Percentiles rank a stretch among this genome's conserved stretches.
Evolutionary conservation across 2,888 invertebrate species (phyloP).

Genomic region (Flabesymbios commensalis): DNA sequence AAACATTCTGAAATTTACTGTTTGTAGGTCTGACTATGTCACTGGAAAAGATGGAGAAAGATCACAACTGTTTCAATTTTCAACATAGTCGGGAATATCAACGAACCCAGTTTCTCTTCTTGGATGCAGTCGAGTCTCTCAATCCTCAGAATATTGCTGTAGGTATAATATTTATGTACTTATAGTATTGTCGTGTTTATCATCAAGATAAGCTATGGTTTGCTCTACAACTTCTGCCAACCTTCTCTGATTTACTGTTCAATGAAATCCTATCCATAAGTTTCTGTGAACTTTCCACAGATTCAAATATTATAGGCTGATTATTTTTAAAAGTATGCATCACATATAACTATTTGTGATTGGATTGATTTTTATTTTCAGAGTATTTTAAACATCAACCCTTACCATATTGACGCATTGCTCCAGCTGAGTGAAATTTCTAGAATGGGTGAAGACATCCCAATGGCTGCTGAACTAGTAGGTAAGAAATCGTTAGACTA

Average conservation of each 20-base stretch:
- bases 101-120: conserved; percentile 74
- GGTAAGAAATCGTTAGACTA: conserved; percentile 45
- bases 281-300: no score
- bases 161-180: no score
- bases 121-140: conserved; percentile 77
- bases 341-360: no score
- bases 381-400: conserved; percentile 74
- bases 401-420: conserved; percentile 80
- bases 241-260: no score
- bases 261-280: no score
- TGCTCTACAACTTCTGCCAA: no score
- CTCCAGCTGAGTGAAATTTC: conserved; percentile 82
- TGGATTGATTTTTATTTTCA: no score
- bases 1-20: neutral
- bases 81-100: conserved; percentile 77
- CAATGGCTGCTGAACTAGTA: conserved; percentile 77
- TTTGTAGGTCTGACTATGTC: conserved; percentile 72
- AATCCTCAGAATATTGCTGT: conserved; percentile 79
- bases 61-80: conserved; percentile 72
- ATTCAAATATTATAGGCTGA: no score
- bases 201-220: no score
- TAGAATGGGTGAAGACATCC: conserved; percentile 76
- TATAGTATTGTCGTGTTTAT: no score
- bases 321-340: no score
- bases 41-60: conserved; percentile 66